phyloP scores from a whole-genome alignment of 2,797 vertebrate species.

The Benthosema pterotum region DNA sequence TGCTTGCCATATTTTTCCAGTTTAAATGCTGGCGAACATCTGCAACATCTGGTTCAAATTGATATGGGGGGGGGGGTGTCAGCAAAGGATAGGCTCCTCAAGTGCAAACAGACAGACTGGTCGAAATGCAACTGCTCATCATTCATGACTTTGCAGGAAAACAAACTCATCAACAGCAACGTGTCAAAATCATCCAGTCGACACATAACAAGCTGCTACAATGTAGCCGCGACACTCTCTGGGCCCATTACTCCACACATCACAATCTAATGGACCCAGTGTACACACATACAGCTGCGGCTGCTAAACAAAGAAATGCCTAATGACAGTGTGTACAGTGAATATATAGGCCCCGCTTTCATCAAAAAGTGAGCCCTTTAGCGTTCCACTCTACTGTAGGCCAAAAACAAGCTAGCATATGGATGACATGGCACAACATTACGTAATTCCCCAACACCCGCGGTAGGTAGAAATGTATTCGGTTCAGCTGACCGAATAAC shows the following conservation, averaged over 20 bases:
- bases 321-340: conserved; percentile 26
- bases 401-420: conserved; percentile 18
- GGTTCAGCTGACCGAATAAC: not conserved
- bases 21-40: conserved; percentile 70
- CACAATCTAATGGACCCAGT: conserved; percentile 23
- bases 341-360: conserved; percentile 11
- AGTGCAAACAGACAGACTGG: conserved; percentile 58
- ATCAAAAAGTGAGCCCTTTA: conserved; percentile 15
- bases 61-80: conserved; percentile 39
- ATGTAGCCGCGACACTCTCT: conserved; percentile 24
- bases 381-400: not conserved
- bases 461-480: not conserved
- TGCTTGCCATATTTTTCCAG: conserved; percentile 59
- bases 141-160: conserved; percentile 41
- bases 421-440: conserved; percentile 37
- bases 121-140: conserved; percentile 50
- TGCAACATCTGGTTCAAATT: conserved; percentile 72
- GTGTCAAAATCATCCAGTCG: conserved; percentile 28
- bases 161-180: conserved; percentile 37
- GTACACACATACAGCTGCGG: conserved; percentile 48
- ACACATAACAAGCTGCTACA: conserved; percentile 35
- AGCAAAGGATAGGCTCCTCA: conserved; percentile 42
- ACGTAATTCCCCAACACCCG: conserved; percentile 23
- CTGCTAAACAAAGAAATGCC: conserved; percentile 36
- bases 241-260: conserved; percentile 20